Percentiles rank a stretch among this genome's conserved stretches.
phyloP scores from a whole-genome alignment of 2,113 vertebrate species.

The Melanerpes formicivorus region DNA sequence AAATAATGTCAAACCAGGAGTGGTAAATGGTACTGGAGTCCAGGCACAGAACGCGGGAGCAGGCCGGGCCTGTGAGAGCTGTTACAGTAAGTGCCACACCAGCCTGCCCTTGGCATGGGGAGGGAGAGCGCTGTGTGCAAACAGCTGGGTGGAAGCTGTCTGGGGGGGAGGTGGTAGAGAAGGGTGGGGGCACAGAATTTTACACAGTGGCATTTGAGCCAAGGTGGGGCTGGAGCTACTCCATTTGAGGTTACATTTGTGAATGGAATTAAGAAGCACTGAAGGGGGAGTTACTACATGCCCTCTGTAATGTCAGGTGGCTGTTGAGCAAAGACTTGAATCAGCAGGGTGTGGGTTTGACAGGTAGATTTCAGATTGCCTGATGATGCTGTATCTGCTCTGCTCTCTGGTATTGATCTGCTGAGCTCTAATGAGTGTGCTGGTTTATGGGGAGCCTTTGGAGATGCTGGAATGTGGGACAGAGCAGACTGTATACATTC shows the following conservation, averaged over 20 bases:
- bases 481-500: neutral
- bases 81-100: slow-evolving; percentile 87
- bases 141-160: neutral
- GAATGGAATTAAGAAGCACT: neutral
- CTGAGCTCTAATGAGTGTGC: neutral
- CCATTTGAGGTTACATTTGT: neutral
- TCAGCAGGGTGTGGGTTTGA: neutral
- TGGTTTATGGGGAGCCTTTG: neutral
- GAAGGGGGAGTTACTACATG: neutral
- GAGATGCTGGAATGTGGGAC: neutral
- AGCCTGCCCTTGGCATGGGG: neutral
- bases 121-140: neutral
- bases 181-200: neutral
- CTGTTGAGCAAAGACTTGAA: neutral
- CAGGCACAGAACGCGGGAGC: slow-evolving; percentile 76
- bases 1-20: slow-evolving; percentile 88
- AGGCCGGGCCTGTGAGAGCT: slow-evolving; percentile 97
- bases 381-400: neutral
- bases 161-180: neutral
- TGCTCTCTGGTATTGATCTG: neutral
- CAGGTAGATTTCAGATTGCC: neutral
- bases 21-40: slow-evolving; percentile 89
- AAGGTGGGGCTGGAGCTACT: neutral
- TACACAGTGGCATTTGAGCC: neutral
- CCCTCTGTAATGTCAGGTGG: rapidly evolving